A percentile compares a stretch with the other conserved stretches of the same genome.
phyloP scores from a whole-genome alignment of 1,140 invertebrate genomes.

The Glossosoma conforme region DNA sequence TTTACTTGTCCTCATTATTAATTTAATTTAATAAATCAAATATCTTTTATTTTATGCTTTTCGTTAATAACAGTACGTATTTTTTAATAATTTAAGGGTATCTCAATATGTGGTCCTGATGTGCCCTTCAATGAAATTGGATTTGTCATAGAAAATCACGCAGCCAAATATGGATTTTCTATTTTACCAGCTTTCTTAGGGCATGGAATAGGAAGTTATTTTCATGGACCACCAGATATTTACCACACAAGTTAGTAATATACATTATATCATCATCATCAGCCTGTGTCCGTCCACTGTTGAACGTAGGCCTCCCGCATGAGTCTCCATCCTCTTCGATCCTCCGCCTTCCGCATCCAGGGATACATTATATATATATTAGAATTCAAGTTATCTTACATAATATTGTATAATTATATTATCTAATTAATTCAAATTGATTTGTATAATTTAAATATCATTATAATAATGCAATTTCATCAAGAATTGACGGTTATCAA shows the following conservation, averaged over 20 bases:
- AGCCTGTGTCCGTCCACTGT: too few species aligned
- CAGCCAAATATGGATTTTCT: conserved; percentile 56
- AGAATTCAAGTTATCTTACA: neutral
- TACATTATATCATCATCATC: neutral
- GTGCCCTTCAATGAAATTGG: conserved; percentile 73
- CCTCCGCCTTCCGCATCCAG: too few species aligned
- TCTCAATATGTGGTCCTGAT: conserved; percentile 72
- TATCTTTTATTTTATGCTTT: too few species aligned
- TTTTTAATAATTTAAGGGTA: conserved; percentile 48
- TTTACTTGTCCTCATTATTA: too few species aligned
- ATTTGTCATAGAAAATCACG: conserved; percentile 58
- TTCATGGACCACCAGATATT: conserved; percentile 90
- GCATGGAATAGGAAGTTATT: conserved; percentile 89
- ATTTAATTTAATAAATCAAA: too few species aligned
- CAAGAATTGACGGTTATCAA: too few species aligned
- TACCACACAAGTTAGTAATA: conserved; percentile 59
- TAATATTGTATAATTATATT: neutral
- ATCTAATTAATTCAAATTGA: too few species aligned
- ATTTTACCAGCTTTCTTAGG: conserved; percentile 80
- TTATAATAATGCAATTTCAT: too few species aligned
- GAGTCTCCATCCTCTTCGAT: too few species aligned
- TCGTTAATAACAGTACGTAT: neutral
- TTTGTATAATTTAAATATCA: too few species aligned
- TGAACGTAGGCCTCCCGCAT: too few species aligned
- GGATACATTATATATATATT: too few species aligned